Base-by-base conservation (phyloP, 2,888 invertebrate genomes). In the Watsonalla cultraria region DNA sequence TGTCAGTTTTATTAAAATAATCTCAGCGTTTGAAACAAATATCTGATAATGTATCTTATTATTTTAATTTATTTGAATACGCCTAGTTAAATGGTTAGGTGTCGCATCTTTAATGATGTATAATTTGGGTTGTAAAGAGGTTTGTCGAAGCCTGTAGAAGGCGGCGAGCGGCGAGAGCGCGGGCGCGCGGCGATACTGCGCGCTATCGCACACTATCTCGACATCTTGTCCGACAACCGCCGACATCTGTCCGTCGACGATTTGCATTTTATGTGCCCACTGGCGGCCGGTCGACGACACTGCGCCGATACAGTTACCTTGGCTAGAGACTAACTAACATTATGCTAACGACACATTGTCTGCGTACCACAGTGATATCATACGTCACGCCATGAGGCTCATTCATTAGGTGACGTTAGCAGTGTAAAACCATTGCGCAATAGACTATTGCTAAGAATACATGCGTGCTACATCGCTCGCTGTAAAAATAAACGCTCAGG, bases 191-290 rank as follows among this genome's bases (percentile, higher is more conserved):
- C 52, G 53, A 48, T 51, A 33, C 35, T 49, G 49, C 49, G 55
- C 47, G 56, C 56, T 51, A 54, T 45, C 47, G 45, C 53, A n/a
- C 51, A 14, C 58, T 59, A 58, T 58, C 61, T 55, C 51, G 61
- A 61, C 65, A 57, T 15, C 52, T 42, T 62, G 67, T 62, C 54
- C 55, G 51, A 65, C 63, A 59, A 51, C 51, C 15, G 47, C 8
- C 46, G 59, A 67, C 62, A 57, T 59, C 55, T 65, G 63, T 58
- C 58, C 51, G 48, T 49, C 46, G 45, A 33, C 51, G 46, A 56
- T 53, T 53, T 52, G 51, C 42, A 54, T 49, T 37, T 49, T 49
- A 49, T 49, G 15, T 49, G 39, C 7, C 33, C 15, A 14, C 14
- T 47, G 34, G 6, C 46, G 14, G 46, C 46, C 46, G 46, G 24